Evolutionary conservation across 2,797 vertebrate species (phyloP), one percentile per base, ranked within the genome.

Genomic region (Sebastes hubbsi): DNA sequence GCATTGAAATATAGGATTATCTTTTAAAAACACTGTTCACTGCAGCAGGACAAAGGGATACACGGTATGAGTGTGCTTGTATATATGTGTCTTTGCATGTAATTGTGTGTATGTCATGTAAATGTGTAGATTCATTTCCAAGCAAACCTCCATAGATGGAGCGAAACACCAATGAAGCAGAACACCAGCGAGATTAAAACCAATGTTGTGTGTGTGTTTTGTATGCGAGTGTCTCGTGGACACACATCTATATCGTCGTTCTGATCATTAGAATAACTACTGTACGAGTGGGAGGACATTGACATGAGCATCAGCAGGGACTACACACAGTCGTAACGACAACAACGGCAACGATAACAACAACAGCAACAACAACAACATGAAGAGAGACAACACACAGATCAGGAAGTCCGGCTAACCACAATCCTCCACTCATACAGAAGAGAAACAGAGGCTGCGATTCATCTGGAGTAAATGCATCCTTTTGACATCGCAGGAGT

Each of bases 1-100:
- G 91, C 89, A 87, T 91, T 91, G 90, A 94, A 95, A 92, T 93
- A 92, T 91, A 92, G 90, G 88, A 88, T 87, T 87, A 90, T 94
- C 87, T 93, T 92, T 94, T 90, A 84, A 89, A 93, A 94, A 92
- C 90, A 94, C 91, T 75, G 82, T 92, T 93, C 87, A 94, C 93
- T 89, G 91, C 89, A 93, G 91, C 90, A 89, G 91, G 87, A 94
- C 91, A 88, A 89, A 88, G 90, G 89, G 85, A 82, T 85, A 92
- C 90, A 93, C 81, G 34, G 84, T 84, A 91, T 89, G 80, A 79
- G 77, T 89, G 90, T 91, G 89, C 63, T 81, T 92, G 79, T 90
- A 58, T 80, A 54, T 82, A 79, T 81, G 67, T 81, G 75, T 79
- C 18, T 77, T 54, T 87, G 69, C 59, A 36, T 81, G 36, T 70